Conservation (phyloP, 2,888 invertebrate genomes). For the Ormyrus thymus region DNA sequence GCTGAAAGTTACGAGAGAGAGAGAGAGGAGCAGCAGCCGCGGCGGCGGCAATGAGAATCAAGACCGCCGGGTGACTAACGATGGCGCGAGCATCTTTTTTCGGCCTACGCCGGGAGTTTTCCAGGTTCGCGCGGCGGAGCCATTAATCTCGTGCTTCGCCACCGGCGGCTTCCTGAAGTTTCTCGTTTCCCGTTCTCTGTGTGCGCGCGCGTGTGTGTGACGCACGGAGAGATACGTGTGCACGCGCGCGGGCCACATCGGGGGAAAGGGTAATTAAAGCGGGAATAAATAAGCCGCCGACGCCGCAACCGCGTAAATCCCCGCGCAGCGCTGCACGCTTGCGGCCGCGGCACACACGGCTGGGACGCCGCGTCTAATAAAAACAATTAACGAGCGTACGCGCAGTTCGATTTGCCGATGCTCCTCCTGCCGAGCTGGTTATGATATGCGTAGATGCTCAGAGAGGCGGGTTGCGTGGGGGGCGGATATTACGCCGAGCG, state of each 20-base stretch:
- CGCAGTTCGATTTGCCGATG: slow-evolving; percentile 8
- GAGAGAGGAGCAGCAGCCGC: too few species aligned
- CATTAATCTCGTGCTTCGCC: slow-evolving; percentile 65
- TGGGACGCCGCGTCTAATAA: slow-evolving; percentile 58
- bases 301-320: slow-evolving; percentile 67
- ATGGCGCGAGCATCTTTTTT: slow-evolving; percentile 44
- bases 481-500: too few species aligned
- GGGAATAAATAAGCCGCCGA: slow-evolving; percentile 70
- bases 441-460: too few species aligned
- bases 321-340: slow-evolving; percentile 53
- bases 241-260: slow-evolving; percentile 11
- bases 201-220: not conserved
- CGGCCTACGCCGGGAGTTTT: slow-evolving; percentile 50
- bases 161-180: slow-evolving; percentile 65
- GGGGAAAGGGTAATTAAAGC: slow-evolving; percentile 71
- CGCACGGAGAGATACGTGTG: not conserved
- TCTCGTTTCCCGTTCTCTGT: slow-evolving; percentile 65
- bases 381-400: slow-evolving; percentile 62
- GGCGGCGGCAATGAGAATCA: slow-evolving; percentile 15
- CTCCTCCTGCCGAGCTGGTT: too few species aligned
- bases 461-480: too few species aligned
- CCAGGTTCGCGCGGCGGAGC: not conserved
- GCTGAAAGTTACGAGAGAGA: too few species aligned
- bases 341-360: too few species aligned
- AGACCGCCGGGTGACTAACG: slow-evolving; percentile 53